Conservation (phyloP, 2,113 vertebrate genomes). For the Clupea harengus region DNA sequence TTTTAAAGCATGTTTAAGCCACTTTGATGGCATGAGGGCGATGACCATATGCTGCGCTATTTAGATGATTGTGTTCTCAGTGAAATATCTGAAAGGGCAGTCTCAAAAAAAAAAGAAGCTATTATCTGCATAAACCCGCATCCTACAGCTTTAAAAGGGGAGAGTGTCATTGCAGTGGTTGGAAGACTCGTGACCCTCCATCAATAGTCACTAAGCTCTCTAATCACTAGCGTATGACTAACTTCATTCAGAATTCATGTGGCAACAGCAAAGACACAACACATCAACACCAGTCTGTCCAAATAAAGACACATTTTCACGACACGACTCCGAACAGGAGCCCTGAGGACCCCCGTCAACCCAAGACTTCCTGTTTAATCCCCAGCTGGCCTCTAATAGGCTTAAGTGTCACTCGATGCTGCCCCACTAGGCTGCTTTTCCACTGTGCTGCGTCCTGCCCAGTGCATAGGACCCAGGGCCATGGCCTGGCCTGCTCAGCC, state of each 20-base stretch:
- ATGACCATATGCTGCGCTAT: neutral
- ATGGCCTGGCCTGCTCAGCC: too few species aligned
- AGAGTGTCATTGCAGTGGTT: neutral
- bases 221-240: too few species aligned
- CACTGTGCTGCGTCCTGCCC: neutral
- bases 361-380: slow-evolving; percentile 67
- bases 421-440: slow-evolving; percentile 22
- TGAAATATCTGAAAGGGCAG: neutral
- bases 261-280: neutral
- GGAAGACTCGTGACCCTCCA: too few species aligned
- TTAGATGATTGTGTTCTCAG: neutral
- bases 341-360: slow-evolving; percentile 48
- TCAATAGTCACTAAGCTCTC: neutral
- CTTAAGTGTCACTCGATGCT: slow-evolving; percentile 67
- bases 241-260: neutral
- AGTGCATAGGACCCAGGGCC: neutral
- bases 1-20: neutral
- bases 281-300: neutral
- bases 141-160: neutral
- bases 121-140: too few species aligned
- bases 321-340: neutral
- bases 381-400: slow-evolving; percentile 71
- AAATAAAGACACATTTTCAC: neutral
- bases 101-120: neutral
- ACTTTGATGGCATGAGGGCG: neutral